Percentiles rank a stretch among this genome's conserved stretches.
These are phyloP conservation scores for Rostratula benghalensis DNA, from an alignment of 2,113 vertebrate species.

Conservation along the genomic window DNA sequence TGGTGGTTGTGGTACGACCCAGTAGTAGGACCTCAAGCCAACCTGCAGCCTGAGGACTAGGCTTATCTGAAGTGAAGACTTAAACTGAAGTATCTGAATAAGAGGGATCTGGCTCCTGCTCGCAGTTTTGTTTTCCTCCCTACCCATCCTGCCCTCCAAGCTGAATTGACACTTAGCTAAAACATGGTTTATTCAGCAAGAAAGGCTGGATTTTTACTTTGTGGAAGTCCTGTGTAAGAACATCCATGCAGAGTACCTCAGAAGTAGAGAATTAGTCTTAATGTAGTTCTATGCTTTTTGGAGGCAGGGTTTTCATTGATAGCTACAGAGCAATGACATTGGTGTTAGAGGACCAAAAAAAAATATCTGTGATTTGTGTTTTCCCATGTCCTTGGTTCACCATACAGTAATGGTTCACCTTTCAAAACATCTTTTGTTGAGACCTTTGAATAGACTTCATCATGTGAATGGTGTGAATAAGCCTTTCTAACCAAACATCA, in stretches of 20 bases:
- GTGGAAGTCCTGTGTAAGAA: neutral
- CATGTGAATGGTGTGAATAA: constrained; percentile 22
- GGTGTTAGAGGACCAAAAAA: neutral
- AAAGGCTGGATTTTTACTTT: neutral
- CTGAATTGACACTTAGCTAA: neutral
- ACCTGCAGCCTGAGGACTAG: neutral
- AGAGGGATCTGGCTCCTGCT: neutral
- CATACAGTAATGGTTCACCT: neutral
- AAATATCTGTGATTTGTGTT: neutral
- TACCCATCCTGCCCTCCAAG: neutral
- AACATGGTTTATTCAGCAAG: neutral
- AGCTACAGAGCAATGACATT: neutral
- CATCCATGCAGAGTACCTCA: neutral
- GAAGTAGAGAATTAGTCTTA: neutral
- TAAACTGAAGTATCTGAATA: neutral
- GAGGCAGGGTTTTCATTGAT: neutral
- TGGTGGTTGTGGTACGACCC: neutral
- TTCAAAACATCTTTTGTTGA: constrained; percentile 6
- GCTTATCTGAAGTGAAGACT: neutral
- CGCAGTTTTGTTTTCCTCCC: neutral
- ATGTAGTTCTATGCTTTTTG: neutral
- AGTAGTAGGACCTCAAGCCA: neutral
- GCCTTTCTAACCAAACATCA: neutral
- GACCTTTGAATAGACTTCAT: constrained; percentile 20
- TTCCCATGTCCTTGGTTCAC: neutral